phyloP scores from a whole-genome alignment of 2,888 invertebrate genomes.

The Nomada fabriciana region DNA sequence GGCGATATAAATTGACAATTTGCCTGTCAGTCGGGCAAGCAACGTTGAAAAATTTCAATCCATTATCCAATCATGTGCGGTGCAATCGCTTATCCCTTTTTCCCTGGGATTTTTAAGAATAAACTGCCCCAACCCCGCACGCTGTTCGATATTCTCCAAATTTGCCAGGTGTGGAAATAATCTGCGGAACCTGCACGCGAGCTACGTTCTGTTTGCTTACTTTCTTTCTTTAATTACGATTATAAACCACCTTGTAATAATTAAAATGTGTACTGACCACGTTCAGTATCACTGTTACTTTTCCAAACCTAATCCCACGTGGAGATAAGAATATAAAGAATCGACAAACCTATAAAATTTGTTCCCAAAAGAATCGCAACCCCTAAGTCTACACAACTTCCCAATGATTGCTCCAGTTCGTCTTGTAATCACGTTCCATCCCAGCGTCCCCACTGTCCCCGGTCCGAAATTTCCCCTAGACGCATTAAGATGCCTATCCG shows the following conservation, averaged over 20 bases:
- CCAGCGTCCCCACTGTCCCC: neutral
- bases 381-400: neutral
- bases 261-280: too few relatives aligned
- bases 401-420: conserved; percentile 49
- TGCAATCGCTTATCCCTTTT: conserved; percentile 24
- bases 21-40: neutral
- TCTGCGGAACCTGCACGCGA: neutral
- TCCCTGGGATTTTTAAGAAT: neutral
- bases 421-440: conserved; percentile 47
- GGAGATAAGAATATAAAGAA: neutral
- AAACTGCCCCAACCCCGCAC: neutral
- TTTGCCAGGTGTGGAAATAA: neutral
- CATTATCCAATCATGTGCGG: conserved; percentile 8
- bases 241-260: too few relatives aligned
- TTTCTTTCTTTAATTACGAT: too few relatives aligned
- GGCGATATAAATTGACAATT: neutral
- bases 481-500: conserved; percentile 29
- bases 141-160: neutral
- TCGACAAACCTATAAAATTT: conserved; percentile 10
- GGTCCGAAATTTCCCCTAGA: conserved; percentile 16
- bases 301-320: too few relatives aligned
- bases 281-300: too few relatives aligned
- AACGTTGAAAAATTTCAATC: conserved; percentile 5
- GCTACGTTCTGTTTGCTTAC: too few relatives aligned
- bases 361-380: neutral